Evolutionary conservation across 2,797 vertebrate species (phyloP), one percentile per base, ranked within the genome.

Genomic region (Lemur catta): DNA sequence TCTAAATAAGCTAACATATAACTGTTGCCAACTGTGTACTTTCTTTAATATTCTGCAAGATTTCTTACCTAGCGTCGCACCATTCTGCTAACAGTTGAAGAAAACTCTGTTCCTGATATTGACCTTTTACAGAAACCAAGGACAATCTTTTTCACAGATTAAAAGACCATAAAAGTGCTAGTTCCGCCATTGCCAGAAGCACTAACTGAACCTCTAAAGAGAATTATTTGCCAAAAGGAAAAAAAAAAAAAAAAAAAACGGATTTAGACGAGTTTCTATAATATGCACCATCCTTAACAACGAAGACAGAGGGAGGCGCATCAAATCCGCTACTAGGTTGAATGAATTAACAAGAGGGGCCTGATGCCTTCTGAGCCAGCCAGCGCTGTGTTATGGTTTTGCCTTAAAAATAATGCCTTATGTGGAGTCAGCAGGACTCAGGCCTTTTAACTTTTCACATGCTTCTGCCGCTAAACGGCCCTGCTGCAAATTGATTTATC

Each of bases 401-500:
- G 87, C 87, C 76, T 92, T 0, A 0, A 82, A 95, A 95, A 88
- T 91, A 67, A 65, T 13, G 50, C 35, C 89, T 92, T 93, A 67
- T 95, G 80, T 95, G 92, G 97, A 96, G 81, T 97, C 96, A 94
- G 94, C 65, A 97, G 57, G 96, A 95, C n/a, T 84, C 96, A 55
- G 59, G 93, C 63, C 35, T 75, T 97, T 96, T 93, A 76, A 92
- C 71, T 98, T 98, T 84, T n/a, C 89, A 93, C 4, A 0, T 91
- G 85, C 89, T 75, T 96, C 96, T 95, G 48, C 86, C 95, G 95
- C 75, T 95, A 94, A 96, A 89, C 89, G 78, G 80, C 67, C 96
- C 97, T 97, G 75, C 96, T 38, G 14, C 92, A 96, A 95, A 98
- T 82, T 97, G 96, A 98, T 98, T 98, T 97, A 97, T 97, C 84